Percentiles rank a stretch among this genome's conserved stretches.
Conservation (phyloP, 2,888 invertebrate species). For the Mythimna lalbum region DNA sequence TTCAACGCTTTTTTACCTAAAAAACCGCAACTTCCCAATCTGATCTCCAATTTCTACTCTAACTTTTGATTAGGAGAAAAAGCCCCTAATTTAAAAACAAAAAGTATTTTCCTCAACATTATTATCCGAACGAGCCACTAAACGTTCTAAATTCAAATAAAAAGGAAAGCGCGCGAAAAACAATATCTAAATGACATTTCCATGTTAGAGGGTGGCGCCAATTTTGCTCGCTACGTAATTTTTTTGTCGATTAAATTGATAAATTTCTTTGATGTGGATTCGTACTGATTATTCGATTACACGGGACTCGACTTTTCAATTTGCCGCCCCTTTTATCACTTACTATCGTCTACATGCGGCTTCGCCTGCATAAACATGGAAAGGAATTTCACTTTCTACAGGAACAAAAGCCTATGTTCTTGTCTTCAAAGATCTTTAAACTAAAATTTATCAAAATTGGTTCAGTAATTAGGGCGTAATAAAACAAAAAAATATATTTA, state of each 20-base stretch:
- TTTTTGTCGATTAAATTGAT: constrained; percentile 80
- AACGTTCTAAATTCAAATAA: constrained; percentile 34
- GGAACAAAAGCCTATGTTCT: background rate
- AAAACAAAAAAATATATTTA: no score
- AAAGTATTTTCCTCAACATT: background rate
- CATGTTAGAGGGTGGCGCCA: constrained; percentile 78
- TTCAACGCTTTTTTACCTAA: background rate
- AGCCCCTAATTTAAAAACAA: background rate
- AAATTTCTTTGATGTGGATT: constrained; percentile 84
- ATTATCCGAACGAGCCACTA: constrained; percentile 17
- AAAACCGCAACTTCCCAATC: background rate
- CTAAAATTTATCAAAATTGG: background rate
- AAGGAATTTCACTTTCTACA: background rate
- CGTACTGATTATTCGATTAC: constrained; percentile 86
- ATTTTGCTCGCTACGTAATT: constrained; percentile 84
- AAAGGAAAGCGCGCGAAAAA: constrained; percentile 61
- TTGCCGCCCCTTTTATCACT: constrained; percentile 79
- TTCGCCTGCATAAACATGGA: background rate
- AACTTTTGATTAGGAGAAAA: constrained; percentile 7
- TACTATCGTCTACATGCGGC: background rate
- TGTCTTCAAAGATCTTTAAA: background rate
- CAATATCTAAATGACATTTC: constrained; percentile 81
- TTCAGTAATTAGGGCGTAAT: background rate
- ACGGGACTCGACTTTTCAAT: constrained; percentile 86
- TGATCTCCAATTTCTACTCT: no score